These are phyloP conservation scores for Cataglyphis cursor DNA, from an alignment of 2,888 invertebrate species.

Conservation along the genomic window DNA sequence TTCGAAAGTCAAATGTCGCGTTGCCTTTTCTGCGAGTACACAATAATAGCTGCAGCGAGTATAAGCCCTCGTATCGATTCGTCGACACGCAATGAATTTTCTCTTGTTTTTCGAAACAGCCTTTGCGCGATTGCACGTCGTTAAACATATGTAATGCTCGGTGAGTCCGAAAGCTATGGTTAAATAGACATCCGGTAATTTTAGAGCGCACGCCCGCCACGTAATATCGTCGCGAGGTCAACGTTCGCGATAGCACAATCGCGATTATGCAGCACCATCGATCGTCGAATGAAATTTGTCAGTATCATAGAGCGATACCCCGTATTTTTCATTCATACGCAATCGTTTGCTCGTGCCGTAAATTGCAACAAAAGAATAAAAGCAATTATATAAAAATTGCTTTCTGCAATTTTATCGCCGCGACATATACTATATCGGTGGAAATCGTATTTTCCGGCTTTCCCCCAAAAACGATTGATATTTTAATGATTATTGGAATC, in stretches of 20 bases:
- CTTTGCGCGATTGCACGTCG: conserved; percentile 1
- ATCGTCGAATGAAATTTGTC: conserved; percentile 14
- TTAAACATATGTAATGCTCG: background rate
- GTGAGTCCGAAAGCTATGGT: background rate
- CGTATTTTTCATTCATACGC: conserved; percentile 11
- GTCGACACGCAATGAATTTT: conserved; percentile 13
- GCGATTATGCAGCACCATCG: background rate
- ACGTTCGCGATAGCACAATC: conserved; percentile 25
- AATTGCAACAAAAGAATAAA: background rate
- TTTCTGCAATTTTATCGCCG: background rate
- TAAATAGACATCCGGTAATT: conserved; percentile 36
- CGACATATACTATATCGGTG: background rate
- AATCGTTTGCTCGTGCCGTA: background rate
- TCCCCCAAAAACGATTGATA: background rate
- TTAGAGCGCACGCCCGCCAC: background rate
- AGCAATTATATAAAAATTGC: background rate
- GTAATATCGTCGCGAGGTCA: conserved; percentile 17
- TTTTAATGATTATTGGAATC: background rate
- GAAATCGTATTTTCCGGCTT: background rate
- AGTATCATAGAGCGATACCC: background rate
- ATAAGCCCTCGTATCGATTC: conserved; percentile 17
- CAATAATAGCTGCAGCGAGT: conserved; percentile 7
- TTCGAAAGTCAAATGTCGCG: conserved; percentile 52
- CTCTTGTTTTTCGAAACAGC: conserved; percentile 11
- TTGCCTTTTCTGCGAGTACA: conserved; percentile 17